A percentile compares a stretch with the other conserved stretches of the same genome.
Conservation (phyloP, 2,797 vertebrate species). For the Spea hammondii region DNA sequence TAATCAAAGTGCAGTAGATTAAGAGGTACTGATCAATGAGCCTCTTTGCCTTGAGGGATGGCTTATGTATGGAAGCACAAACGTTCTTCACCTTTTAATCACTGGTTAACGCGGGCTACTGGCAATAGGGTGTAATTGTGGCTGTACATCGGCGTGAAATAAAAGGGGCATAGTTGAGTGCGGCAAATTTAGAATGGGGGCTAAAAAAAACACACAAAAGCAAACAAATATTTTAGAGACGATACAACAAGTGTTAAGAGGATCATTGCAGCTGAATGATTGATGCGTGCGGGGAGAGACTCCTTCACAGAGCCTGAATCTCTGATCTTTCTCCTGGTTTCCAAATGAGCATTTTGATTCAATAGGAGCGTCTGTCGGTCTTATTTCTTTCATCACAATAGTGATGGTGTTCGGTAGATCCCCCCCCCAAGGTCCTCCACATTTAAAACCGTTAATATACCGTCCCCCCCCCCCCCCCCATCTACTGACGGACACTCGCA, state of each 20-base stretch:
- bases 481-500: neutral
- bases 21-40: neutral
- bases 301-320: conserved; percentile 1
- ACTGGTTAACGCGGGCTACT: neutral
- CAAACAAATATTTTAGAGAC: neutral
- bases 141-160: too few species aligned
- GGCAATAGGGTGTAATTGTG: neutral
- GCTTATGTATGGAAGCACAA: neutral
- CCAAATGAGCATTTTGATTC: conserved; percentile 24
- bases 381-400: neutral
- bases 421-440: neutral
- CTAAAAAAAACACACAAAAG: neutral
- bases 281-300: conserved; percentile 7
- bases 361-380: neutral
- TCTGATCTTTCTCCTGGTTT: conserved; percentile 17
- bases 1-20: too few species aligned
- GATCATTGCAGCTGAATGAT: conserved; percentile 23
- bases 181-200: neutral
- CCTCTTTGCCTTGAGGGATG: neutral
- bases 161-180: too few species aligned
- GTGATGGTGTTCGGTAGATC: neutral
- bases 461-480: too few species aligned
- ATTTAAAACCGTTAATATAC: neutral
- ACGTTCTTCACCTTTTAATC: conserved; percentile 11
- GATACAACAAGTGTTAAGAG: conserved; percentile 42